Base-by-base conservation (phyloP, 2,113 vertebrate genomes). In the Mesocricetus auratus region DNA sequence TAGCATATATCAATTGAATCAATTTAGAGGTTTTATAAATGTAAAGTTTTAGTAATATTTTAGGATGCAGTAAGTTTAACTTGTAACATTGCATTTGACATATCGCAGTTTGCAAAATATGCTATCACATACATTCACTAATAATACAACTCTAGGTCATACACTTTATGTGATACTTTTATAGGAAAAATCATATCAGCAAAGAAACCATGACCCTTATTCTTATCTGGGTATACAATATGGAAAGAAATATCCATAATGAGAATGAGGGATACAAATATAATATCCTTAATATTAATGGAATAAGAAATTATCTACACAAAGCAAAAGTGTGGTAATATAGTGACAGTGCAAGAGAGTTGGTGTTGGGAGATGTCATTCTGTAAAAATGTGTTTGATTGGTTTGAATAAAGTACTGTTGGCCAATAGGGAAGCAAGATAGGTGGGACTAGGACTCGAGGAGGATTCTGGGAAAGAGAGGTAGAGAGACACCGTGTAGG, bases 1-100 rank as follows among this genome's bases (percentile, higher is more conserved):
- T 62, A 90, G 6, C 39, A 74, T 89, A 71, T 62, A 50, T 96
- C 19, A 87, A 47, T 47, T 47, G 47, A 8, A 8, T 90, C 71
- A 90, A 78, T 94, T 89, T 66, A 71, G 93, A 47, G 4, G 75
- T 91, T 74, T 91, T 68, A 50, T 58, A 94, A n/a, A 53, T 90
- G 8, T n/a, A 90, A 86, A 12, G 47, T 68, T 90, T 7, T 16
- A 89, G n/a, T 58, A 64, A 50, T 88, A 78, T 79, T 95, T 39
- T 90, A 94, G 47, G 89, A 79, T 75, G 66, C 0, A 94, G 21
- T 58, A 60, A 33, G 66, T 93, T 96, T 93, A 62, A 60, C 79
- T 89, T 91, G 7, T 86, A 94, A 58, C 89, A 58, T 36, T 89
- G 7, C 2, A 45, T 92, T 89, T 93, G 88, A 58, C n/a, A 62